These are phyloP conservation scores for Trissolcus japonicus DNA, from an alignment of 2,888 invertebrate species.

Conservation along the genomic window DNA sequence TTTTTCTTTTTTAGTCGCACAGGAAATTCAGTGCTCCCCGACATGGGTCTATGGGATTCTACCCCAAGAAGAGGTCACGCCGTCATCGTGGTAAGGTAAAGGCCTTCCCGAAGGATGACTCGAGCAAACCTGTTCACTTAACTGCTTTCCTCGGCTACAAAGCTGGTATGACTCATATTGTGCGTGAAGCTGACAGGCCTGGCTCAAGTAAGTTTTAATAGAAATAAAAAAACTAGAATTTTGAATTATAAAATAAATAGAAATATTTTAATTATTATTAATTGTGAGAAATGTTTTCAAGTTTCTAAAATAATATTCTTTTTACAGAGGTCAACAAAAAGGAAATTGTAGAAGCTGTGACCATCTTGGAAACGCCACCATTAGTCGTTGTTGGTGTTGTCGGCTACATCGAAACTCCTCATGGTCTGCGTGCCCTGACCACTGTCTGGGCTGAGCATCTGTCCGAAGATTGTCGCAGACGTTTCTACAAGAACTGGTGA, in stretches of 20 bases:
- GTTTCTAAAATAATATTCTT: not conserved
- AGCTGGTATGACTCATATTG: conserved; percentile 99
- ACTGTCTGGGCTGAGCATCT: conserved; percentile 99
- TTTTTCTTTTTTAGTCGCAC: conserved; percentile 87
- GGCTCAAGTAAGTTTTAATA: conserved; percentile 90
- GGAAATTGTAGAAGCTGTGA: conserved; percentile 99
- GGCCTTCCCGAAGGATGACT: conserved; percentile 99
- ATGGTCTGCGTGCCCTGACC: conserved; percentile 94
- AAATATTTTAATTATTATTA: not conserved
- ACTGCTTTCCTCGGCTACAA: conserved; percentile 99
- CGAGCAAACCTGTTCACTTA: conserved; percentile 96
- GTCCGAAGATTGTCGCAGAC: conserved; percentile 97
- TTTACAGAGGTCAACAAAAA: conserved; percentile 97
- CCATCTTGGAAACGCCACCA: conserved; percentile 98
- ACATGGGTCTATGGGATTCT: conserved; percentile 99
- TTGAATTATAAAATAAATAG: not conserved
- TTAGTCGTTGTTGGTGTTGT: conserved; percentile 98
- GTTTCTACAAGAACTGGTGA: conserved; percentile 99
- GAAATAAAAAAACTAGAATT: not conserved
- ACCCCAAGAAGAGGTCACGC: conserved; percentile 97
- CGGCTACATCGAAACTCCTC: conserved; percentile 99
- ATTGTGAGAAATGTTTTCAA: not conserved
- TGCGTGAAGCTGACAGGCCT: conserved; percentile 98
- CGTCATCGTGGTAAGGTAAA: conserved; percentile 99
- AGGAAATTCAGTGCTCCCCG: conserved; percentile 99